Base-by-base conservation (phyloP, 1,140 invertebrate species). In the Panagrolaimus sp. region DNA sequence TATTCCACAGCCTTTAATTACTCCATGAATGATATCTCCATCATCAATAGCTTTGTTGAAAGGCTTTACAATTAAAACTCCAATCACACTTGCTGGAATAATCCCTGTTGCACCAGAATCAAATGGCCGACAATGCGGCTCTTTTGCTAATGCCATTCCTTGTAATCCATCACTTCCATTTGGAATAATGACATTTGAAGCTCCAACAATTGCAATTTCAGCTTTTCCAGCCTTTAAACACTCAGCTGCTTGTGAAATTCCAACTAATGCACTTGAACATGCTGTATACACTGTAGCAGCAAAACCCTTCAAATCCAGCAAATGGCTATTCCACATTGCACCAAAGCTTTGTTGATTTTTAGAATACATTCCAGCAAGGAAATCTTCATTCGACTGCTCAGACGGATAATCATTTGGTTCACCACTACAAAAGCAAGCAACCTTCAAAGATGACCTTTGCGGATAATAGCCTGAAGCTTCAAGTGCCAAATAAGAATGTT, bases 331-430 rank as follows among this genome's bases (percentile, higher is more conserved):
- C 72, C 72, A 74, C 38, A 76, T 16, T 9, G 72, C 65, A 8
- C 44, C 31, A 48, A 74, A 74, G 27, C 76, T 74, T 45, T 74
- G 77, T 20, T 65, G 73, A 43, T 74, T 74, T 25, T 53, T 47
- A n/a, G 51, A n/a, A 23, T 57, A 57, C 51, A 57, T 57, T 57
- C 20, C 20, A 4, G 51, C 27, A 4, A 57, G 5, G 9, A 57
- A 57, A 16, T 57, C 51, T 2, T 14, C 20, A 25, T 57, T 57
- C 9, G 51, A 57, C 11, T n/a, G n/a, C n/a, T 57, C 27, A 20
- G 51, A 57, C 11, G 20, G 11, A 1, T 20, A 57, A n/a, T 20
- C 51, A 16, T 20, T 13, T 9, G 72, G 72, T 71, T 74, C 72
- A 27, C 69, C 66, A 20, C 44, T 47, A 51, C 57, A 46, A 51